Base-by-base conservation (phyloP, 2,888 invertebrate species). In the Oligia fasciuncula region DNA sequence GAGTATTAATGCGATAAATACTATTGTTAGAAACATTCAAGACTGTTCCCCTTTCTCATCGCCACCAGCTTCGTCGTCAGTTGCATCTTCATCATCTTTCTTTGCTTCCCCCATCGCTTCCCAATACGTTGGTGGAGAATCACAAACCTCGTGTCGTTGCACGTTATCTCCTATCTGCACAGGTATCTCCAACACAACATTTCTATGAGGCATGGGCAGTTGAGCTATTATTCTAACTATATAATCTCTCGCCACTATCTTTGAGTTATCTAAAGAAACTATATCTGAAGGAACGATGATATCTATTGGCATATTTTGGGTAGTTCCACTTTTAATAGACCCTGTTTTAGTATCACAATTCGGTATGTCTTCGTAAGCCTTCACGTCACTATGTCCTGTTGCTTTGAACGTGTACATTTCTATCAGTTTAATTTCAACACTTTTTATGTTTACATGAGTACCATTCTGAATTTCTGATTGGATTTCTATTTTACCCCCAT, bases 401-500 rank as follows among this genome's bases (percentile, higher is more conserved):
- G 87, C 84, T 11, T 85, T 88, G 60, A 91, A 90, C 0, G 83
- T 88, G 54, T 90, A 82, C 6, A 84, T 63, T 87, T 92, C 91
- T 5, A 90, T 17, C 8, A 93, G 57, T 78, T 91, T 90, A 0
- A 88, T 87, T 76, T 90, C 85, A 60, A 93, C 86, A n/a, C 86
- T 79, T 83, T 88, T 90, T 6, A 93, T 77, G n/a, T 19, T 79
- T n/a, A 92, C 40, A 84, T 88, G 88, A 0, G 89, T 91, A 66
- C 92, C 90, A 73, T 93, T 93, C 43, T 81, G 76, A 14, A 93
- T 79, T 86, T 91, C 92, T 46, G 89, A 92, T 68, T 88, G 79
- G 0, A 93, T 51, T 43, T 87, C 83, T 23, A 92, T 89, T 74
- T 81, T 87, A 14, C 90, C 90, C 8, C 91, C 91, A 13, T 88